Base-by-base conservation (phyloP, 1,140 invertebrate species). In the Diuraphis noxia region DNA sequence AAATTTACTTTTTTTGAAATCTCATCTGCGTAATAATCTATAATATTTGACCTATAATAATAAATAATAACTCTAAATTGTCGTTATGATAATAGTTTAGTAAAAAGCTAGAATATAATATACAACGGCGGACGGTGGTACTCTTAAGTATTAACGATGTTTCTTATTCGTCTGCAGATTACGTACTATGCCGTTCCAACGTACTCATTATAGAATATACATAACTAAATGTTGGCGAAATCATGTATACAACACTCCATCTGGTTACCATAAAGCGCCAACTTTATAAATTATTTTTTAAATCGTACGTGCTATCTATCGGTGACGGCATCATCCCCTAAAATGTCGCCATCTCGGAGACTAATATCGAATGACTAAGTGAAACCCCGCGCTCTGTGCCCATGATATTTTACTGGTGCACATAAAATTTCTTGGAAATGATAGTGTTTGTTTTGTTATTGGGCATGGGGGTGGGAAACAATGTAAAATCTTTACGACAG, bases 261-360 rank as follows among this genome's bases (percentile, higher is more conserved):
- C 82, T 84, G n/a, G 30, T n/a, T 19, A 43, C 30, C 1, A 79
- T 34, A 25, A 10, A 8, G 23, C 23, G 13, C 10, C 8, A 3
- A 23, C 23, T 81, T 8, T 72, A 17, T 0, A 41, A 82, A 82
- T 82, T 41, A 41, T 30, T 40, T 30, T 82, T 40, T 2, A 13
- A 82, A 40, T 5, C 40, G 40, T n/a, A 13, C 40, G 81, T 82
- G 81, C 38, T 13, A 41, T 82, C 81, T 82, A 6, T 82, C 13
- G 81, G 81, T 41, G 13, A 30, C 25, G 6, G 6, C 25, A 0
- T n/a, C 81, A 82, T 82, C 81, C 81, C 81, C 25, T 82, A 82
- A 43, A 84, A 46, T 34, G 17, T 84, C 82, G 82, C 82, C 82
- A 46, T 84, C 82, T 84, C 82, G 40, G 82, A 30, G 82, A 84